Base-by-base conservation (phyloP, 2,888 invertebrate genomes). In the Choreutis nemorana region DNA sequence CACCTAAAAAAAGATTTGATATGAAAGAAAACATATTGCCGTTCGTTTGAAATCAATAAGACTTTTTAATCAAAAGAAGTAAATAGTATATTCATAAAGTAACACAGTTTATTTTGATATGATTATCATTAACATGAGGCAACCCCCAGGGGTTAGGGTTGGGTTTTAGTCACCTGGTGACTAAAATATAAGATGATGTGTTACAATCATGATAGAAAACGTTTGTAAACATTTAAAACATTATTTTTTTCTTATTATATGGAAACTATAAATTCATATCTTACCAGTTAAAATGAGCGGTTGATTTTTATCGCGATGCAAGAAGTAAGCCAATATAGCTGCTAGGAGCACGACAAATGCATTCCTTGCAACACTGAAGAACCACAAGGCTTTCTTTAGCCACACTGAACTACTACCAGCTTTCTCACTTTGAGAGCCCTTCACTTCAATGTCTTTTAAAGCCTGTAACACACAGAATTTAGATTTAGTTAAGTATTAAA, bases 271-370 rank as follows among this genome's bases (percentile, higher is more conserved):
- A 4, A 29, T 26, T 25, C 14, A 28, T 22, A 26, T 36, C 53
- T 63, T 56, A 85, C 86, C 83, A 36, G 87, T 87, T 3, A 87
- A 59, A 37, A 81, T 65, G 35, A 87, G 81, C 1, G 85, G 84
- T 2, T 72, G 58, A 1, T 54, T 45, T 23, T 70, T 71, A 27
- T 75, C 57, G 26, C 53, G 48, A 29, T 83, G 66, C 14, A 86
- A 64, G 27, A 81, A 50, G 45, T 70, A 86, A 0, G 87, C 86
- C 2, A 82, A 41, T 1, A 81, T 50, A 0, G 86, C 79, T 23
- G 85, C 84, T 0, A 83, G 32, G 0, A 89, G 63, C 0, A 90
- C 89, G 0, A 87, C 82, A 1, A 88, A 71, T 1, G 89, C 89
- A 51, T 90, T 90, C 37, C 89, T 79, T 0, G 83, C 81, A 0